Evolutionary conservation across 2,888 invertebrate genomes (phyloP).

Genomic region (Lobophora halterata): DNA sequence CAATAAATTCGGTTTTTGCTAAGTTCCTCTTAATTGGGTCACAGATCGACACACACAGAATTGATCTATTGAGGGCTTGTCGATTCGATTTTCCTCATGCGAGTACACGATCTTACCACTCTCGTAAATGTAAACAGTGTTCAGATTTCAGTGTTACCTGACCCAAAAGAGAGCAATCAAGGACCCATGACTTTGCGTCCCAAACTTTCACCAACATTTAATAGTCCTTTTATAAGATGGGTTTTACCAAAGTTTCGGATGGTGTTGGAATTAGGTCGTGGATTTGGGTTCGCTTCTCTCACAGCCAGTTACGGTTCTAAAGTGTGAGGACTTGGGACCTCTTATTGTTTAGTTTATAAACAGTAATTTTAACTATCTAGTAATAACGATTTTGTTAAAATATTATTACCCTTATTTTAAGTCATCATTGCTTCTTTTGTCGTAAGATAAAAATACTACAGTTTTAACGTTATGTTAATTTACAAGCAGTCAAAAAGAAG

Average conservation of each 20-base stretch:
- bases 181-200: slow-evolving; percentile 10
- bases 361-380: too few relatives aligned
- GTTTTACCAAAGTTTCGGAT: slow-evolving; percentile 13
- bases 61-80: slow-evolving; percentile 8
- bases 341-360: too few relatives aligned
- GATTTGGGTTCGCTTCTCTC: slow-evolving; percentile 4
- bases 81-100: slow-evolving; percentile 14
- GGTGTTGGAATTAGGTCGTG: slow-evolving; percentile 16
- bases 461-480: too few relatives aligned
- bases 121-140: slow-evolving; percentile 9
- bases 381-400: too few relatives aligned
- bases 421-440: too few relatives aligned
- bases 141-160: slow-evolving; percentile 8
- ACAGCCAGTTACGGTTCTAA: too few relatives aligned
- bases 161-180: slow-evolving; percentile 7
- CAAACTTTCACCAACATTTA: slow-evolving; percentile 18
- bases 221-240: slow-evolving; percentile 18
- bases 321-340: too few relatives aligned
- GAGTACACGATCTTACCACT: slow-evolving; percentile 5
- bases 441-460: too few relatives aligned
- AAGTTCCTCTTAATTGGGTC: slow-evolving; percentile 6
- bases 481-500: too few relatives aligned
- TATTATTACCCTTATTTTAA: too few relatives aligned
- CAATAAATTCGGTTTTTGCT: not conserved
- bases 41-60: slow-evolving; percentile 3